A percentile compares a stretch with the other conserved stretches of the same genome.
Evolutionary conservation across 2,113 vertebrate species (phyloP).

Genomic region (Ochotona princeps): DNA sequence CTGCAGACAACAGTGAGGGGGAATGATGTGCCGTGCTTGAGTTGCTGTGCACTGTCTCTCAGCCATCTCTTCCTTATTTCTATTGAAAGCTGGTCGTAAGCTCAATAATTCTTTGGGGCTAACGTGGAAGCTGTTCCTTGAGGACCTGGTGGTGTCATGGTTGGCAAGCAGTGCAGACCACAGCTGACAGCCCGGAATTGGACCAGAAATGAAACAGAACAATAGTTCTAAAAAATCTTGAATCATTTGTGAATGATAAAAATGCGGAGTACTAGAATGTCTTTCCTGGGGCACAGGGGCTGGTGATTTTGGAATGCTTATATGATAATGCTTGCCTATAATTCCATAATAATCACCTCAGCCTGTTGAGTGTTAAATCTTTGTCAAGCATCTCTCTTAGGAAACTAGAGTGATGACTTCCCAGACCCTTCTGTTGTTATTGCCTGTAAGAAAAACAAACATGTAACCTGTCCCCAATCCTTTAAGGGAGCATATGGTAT

Average conservation of each 20-base stretch:
- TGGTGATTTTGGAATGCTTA: conserved; percentile 43
- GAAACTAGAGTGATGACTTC: neutral
- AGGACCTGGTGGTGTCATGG: conserved; percentile 7
- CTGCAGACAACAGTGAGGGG: neutral
- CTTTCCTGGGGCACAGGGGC: neutral
- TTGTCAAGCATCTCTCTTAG: neutral
- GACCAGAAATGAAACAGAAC: conserved; percentile 42
- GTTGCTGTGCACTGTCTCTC: neutral
- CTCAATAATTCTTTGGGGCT: neutral
- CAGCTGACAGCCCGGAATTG: conserved; percentile 39
- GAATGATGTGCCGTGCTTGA: neutral
- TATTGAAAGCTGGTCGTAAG: neutral
- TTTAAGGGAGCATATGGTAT: neutral
- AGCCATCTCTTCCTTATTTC: neutral
- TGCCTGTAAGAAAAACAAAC: conserved; percentile 24
- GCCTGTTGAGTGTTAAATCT: conserved; percentile 11
- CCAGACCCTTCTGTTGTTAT: neutral
- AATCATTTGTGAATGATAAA: conserved; percentile 51
- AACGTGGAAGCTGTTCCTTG: neutral
- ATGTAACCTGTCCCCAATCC: neutral
- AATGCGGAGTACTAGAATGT: conserved; percentile 18
- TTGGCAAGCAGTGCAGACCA: conserved; percentile 16
- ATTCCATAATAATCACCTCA: neutral
- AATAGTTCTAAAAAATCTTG: conserved; percentile 31
- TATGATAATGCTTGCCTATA: conserved; percentile 43